phyloP scores from a whole-genome alignment of 2,888 invertebrate species.

The Mylabris sibirica region DNA sequence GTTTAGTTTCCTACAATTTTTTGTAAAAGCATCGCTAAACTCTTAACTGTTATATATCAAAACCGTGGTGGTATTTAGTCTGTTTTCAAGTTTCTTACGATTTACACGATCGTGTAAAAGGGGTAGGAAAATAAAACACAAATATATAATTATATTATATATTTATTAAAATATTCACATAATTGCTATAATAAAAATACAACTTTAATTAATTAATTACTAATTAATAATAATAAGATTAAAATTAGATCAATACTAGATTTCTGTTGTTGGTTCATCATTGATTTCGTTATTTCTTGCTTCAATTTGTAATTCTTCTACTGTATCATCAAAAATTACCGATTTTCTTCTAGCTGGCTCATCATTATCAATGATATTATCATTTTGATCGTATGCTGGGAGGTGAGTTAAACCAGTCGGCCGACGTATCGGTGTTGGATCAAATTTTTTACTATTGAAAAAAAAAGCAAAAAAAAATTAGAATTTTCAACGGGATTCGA shows the following conservation, averaged over 20 bases:
- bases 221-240: constrained; percentile 9
- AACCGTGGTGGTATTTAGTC: too few species aligned
- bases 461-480: neutral
- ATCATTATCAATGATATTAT: neutral
- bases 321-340: constrained; percentile 45
- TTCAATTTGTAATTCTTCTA: constrained; percentile 47
- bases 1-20: too few species aligned
- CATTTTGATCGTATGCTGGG: constrained; percentile 51
- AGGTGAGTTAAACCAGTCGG: constrained; percentile 48
- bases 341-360: constrained; percentile 46
- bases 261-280: constrained; percentile 47
- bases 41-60: too few species aligned
- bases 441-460: constrained; percentile 19
- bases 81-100: too few species aligned
- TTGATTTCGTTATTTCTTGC: constrained; percentile 20
- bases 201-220: too few species aligned
- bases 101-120: too few species aligned
- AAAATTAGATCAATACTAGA: neutral
- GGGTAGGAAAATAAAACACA: too few species aligned
- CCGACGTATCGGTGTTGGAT: constrained; percentile 27
- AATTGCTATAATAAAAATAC: too few species aligned
- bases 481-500: neutral
- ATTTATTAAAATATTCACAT: too few species aligned
- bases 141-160: too few species aligned
- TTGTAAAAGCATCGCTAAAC: too few species aligned